Conservation (phyloP, 1,140 invertebrate genomes). For the Latrodectus geometricus region DNA sequence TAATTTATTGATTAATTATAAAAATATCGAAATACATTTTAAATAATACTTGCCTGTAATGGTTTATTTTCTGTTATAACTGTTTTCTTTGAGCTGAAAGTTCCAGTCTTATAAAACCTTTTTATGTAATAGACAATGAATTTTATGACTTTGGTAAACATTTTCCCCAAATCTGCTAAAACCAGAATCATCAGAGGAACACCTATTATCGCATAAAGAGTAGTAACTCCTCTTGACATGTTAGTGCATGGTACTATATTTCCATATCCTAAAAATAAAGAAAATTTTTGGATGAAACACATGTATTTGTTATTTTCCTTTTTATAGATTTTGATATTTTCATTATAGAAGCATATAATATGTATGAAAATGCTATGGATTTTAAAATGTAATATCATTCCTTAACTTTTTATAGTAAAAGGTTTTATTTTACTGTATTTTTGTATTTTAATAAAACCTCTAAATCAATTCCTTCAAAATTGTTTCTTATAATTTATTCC, state of each 20-base stretch:
- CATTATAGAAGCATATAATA: too few species aligned
- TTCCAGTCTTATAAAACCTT: constrained; percentile 58
- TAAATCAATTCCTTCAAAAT: too few species aligned
- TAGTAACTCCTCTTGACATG: constrained; percentile 85
- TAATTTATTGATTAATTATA: too few species aligned
- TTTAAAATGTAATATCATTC: too few species aligned
- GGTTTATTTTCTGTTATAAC: constrained; percentile 73
- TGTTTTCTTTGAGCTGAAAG: constrained; percentile 1
- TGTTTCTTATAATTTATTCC: too few species aligned
- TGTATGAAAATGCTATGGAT: too few species aligned
- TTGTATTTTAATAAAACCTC: too few species aligned
- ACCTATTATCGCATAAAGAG: constrained; percentile 88
- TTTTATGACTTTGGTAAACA: constrained; percentile 83
- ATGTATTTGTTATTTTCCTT: not conserved
- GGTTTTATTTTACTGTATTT: too few species aligned
- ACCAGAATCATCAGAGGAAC: constrained; percentile 93
- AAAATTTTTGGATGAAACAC: not conserved
- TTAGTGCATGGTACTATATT: constrained; percentile 83
- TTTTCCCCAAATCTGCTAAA: constrained; percentile 89
- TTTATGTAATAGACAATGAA: constrained; percentile 69
- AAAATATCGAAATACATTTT: too few species aligned
- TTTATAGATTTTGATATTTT: too few species aligned
- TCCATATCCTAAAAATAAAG: constrained; percentile 78
- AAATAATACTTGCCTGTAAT: constrained; percentile 39
- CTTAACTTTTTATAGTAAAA: too few species aligned